Conservation (phyloP, 2,888 invertebrate species). For the Pseudolycoriella hygida region DNA sequence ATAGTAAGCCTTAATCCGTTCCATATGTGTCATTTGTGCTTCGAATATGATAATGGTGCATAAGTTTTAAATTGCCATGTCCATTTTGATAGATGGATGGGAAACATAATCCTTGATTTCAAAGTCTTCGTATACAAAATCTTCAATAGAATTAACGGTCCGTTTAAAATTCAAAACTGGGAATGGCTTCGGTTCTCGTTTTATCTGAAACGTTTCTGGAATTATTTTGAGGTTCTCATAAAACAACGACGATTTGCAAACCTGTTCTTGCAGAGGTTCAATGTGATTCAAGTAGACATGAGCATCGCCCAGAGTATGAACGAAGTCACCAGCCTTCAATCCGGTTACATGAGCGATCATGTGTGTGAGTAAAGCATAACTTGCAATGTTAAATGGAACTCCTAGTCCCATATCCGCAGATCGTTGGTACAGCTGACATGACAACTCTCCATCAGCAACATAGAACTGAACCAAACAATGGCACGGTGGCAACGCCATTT, state of each 20-base stretch:
- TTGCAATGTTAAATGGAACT: slow-evolving; percentile 97
- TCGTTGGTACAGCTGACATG: slow-evolving; percentile 86
- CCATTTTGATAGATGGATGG: slow-evolving; percentile 78
- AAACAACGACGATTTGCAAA: too few species aligned
- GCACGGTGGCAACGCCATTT: slow-evolving; percentile 95
- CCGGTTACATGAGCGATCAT: slow-evolving; percentile 95
- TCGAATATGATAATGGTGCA: too few species aligned
- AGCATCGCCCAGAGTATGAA: slow-evolving; percentile 88
- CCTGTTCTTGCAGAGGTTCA: slow-evolving; percentile 62
- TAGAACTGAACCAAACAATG: slow-evolving; percentile 92
- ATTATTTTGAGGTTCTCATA: too few species aligned
- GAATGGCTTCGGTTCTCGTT: slow-evolving; percentile 62
- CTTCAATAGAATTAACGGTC: slow-evolving; percentile 59
- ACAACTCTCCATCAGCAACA: slow-evolving; percentile 65
- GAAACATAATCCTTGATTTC: slow-evolving; percentile 69
- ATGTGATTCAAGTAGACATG: slow-evolving; percentile 89
- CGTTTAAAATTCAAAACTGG: slow-evolving; percentile 64
- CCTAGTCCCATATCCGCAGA: slow-evolving; percentile 97
- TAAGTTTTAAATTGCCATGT: slow-evolving; percentile 77
- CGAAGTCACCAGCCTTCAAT: slow-evolving; percentile 81
- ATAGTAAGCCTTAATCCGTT: too few species aligned
- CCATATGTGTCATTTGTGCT: too few species aligned
- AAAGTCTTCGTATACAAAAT: slow-evolving; percentile 77
- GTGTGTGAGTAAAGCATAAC: slow-evolving; percentile 80
- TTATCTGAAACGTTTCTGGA: slow-evolving; percentile 11